Evolutionary conservation across 2,113 vertebrate species (phyloP).

Genomic region (Sclerurus mexicanus): DNA sequence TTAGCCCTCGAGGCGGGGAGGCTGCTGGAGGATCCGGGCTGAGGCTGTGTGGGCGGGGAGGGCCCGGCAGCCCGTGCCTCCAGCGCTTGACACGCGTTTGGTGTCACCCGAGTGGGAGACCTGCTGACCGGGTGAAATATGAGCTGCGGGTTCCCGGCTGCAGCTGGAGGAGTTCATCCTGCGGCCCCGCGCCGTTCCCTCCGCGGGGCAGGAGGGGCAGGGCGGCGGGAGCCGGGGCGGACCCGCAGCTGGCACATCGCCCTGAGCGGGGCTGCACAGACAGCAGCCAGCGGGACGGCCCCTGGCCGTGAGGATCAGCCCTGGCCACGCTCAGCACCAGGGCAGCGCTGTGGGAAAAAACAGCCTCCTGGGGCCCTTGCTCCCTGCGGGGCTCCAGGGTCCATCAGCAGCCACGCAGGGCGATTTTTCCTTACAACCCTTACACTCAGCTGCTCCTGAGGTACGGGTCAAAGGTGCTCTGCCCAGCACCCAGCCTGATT

Average conservation of each 20-base stretch:
- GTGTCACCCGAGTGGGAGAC: slow-evolving; percentile 48
- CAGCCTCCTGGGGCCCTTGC: rapidly evolving
- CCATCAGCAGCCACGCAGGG: rapidly evolving
- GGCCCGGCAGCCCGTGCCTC: neutral
- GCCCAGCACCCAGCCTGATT: neutral
- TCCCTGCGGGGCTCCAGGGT: neutral
- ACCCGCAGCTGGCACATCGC: no score
- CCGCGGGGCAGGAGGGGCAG: neutral
- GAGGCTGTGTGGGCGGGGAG: neutral
- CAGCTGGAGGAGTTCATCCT: slow-evolving; percentile 28
- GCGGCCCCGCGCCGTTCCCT: neutral
- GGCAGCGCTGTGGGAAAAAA: neutral
- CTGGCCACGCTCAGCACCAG: rapidly evolving
- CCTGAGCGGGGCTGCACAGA: rapidly evolving
- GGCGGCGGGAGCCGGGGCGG: neutral
- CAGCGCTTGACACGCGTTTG: slow-evolving; percentile 43
- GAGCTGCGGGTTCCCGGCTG: neutral
- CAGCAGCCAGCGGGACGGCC: rapidly evolving
- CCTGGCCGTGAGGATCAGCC: rapidly evolving
- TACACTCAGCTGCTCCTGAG: neutral
- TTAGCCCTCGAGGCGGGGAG: neutral
- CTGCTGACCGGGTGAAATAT: slow-evolving; percentile 9
- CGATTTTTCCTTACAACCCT: neutral
- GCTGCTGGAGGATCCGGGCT: neutral
- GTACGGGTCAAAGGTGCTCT: neutral